These are phyloP conservation scores for Engystomops pustulosus DNA, from an alignment of 2,113 vertebrate species.

Conservation along the genomic window DNA sequence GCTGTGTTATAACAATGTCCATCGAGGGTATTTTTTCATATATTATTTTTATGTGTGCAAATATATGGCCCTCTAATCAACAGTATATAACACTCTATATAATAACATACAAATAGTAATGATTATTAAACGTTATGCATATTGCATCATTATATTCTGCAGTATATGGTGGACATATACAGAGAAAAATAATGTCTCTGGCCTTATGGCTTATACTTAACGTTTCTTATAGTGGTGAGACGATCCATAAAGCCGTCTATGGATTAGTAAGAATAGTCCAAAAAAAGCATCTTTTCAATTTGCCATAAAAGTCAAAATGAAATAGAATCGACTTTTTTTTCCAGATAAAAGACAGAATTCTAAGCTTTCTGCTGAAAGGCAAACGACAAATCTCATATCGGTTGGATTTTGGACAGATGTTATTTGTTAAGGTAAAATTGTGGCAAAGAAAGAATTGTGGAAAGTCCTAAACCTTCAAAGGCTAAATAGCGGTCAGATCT, in stretches of 20 bases:
- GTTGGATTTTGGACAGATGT: conserved; percentile 68
- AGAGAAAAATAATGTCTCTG: too few species aligned
- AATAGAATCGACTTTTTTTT: neutral
- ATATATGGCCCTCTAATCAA: neutral
- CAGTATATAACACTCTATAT: neutral
- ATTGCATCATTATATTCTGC: too few species aligned
- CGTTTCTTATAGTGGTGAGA: too few species aligned
- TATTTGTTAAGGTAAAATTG: conserved; percentile 49
- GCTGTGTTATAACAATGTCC: too few species aligned
- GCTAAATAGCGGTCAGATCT: conserved; percentile 46
- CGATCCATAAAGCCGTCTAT: neutral
- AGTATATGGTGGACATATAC: too few species aligned
- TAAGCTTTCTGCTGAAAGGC: neutral
- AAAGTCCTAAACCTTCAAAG: conserved; percentile 57
- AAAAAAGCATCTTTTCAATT: neutral
- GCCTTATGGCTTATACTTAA: too few species aligned
- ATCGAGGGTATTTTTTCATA: too few species aligned
- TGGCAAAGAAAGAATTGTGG: conserved; percentile 50
- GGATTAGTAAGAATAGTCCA: neutral
- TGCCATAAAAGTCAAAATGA: conserved; percentile 7
- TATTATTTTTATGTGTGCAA: rapidly evolving
- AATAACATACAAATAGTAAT: neutral
- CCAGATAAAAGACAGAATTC: neutral
- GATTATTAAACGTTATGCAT: too few species aligned
- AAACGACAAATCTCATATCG: neutral